Evolutionary conservation across 1,140 invertebrate genomes (phyloP).

Genomic region (Temnothorax curvispinosus): DNA sequence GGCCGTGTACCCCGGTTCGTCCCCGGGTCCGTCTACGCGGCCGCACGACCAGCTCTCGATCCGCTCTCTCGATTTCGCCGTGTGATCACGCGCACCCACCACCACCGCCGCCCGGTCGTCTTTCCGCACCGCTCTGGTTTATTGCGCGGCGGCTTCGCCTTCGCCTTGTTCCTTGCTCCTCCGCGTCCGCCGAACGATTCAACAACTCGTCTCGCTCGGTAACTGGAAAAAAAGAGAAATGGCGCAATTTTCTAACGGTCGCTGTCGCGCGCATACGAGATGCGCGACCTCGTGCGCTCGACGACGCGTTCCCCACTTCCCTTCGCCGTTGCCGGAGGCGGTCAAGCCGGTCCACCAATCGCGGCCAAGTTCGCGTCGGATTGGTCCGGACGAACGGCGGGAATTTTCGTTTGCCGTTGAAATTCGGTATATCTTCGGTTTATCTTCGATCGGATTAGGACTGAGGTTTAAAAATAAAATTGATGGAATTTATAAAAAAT

Average conservation of each 20-base stretch:
- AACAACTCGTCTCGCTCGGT: background rate
- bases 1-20: too few species aligned
- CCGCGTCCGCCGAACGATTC: conserved; percentile 36
- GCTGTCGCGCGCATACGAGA: conserved; percentile 54
- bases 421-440: too few species aligned
- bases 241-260: conserved; percentile 76
- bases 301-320: background rate
- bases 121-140: background rate
- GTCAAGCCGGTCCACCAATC: background rate
- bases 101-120: background rate
- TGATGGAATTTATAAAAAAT: background rate
- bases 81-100: background rate
- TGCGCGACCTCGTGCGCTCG: background rate
- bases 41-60: background rate
- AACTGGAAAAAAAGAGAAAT: conserved; percentile 72
- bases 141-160: background rate
- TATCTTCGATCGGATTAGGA: too few species aligned
- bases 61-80: background rate
- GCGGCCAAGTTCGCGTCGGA: background rate
- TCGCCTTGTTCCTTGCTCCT: background rate
- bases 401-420: background rate
- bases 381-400: background rate
- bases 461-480: background rate
- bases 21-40: too few species aligned
- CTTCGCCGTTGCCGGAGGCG: too few species aligned